Base-by-base conservation (phyloP, 2,113 vertebrate species). In the Urocynchramus pylzowi region DNA sequence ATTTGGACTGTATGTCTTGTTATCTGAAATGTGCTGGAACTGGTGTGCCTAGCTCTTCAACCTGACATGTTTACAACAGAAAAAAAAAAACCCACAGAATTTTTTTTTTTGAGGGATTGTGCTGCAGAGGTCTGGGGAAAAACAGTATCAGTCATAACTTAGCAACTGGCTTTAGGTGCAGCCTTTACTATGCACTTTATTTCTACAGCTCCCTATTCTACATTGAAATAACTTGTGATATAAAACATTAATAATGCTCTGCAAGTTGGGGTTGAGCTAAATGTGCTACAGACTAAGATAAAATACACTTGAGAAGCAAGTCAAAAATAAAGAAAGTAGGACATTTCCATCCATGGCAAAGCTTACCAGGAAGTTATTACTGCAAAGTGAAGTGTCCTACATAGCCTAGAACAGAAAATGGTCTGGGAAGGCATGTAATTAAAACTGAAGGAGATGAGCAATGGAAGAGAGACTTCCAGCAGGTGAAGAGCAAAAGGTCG, bases 391-490 rank as follows among this genome's bases (percentile, higher is more conserved):
- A 89, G 79, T 93, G 91, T 74, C 87, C 96, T 93, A 85, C 85
- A 95, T 95, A 95, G 77, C 73, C 91, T 79, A 76, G 87, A 94
- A 94, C 85, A 97, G 94, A 97, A 96, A 97, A 96, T 89, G 84
- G 77, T 76, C 69, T 92, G 93, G 95, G 94, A 97, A 95, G 91
- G 95, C 96, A 94, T 52, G 57, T 95, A 97, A 95, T 97, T 96
- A 96, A 97, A 98, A 97, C 94, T 96, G 93, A 97, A 97, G 95
- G 83, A 76, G 92, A 96, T 45, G 86, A 93, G 80, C 95, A 96
- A 96, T 93, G 88, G 82, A 80, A 91, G 44, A 91, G 88, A 71
- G 89, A 75, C 84, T 93, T 95, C 84, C 94, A 89, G 95, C 56
- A 84, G 96, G 47, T 84, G n/a, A 81, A 61, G 94, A 96, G 95